phyloP scores from a whole-genome alignment of 1,140 invertebrate species.

The Zaprionus taronus region DNA sequence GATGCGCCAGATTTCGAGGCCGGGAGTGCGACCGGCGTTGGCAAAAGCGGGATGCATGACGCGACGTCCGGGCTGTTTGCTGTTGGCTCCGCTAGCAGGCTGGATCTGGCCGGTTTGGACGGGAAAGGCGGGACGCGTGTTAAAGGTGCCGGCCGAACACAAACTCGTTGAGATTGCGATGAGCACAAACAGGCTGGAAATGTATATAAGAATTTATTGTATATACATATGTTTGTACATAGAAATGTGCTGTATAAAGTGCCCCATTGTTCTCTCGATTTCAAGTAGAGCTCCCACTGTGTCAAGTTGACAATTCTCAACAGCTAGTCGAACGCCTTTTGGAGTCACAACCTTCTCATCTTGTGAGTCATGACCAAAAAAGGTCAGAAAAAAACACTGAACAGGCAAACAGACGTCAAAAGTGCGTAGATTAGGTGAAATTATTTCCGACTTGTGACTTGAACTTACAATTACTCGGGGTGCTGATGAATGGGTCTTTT shows the following conservation, averaged over 20 bases:
- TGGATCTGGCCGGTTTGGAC: constrained; percentile 64
- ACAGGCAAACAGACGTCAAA: neutral
- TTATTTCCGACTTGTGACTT: neutral
- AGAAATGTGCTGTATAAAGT: too few relatives aligned
- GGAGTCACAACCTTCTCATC: constrained; percentile 15
- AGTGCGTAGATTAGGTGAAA: neutral
- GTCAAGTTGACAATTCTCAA: constrained; percentile 9
- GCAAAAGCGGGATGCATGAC: constrained; percentile 87
- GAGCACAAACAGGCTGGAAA: constrained; percentile 52
- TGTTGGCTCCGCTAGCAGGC: constrained; percentile 47
- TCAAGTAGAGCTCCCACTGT: neutral
- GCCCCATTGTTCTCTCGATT: neutral
- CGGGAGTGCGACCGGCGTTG: constrained; percentile 87
- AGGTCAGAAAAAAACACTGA: constrained; percentile 42
- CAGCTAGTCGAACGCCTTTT: constrained; percentile 18
- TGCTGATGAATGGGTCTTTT: constrained; percentile 28
- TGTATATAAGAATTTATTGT: constrained; percentile 23
- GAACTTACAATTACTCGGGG: constrained; percentile 50
- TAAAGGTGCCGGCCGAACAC: constrained; percentile 70
- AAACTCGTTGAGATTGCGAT: constrained; percentile 54
- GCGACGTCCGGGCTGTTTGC: constrained; percentile 68
- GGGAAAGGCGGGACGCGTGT: constrained; percentile 70
- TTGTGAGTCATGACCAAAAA: constrained; percentile 59
- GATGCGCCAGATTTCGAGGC: constrained; percentile 89
- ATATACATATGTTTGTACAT: neutral